Evolutionary conservation across 2,113 vertebrate species (phyloP).

Genomic region (Leptodactylus fuscus): DNA sequence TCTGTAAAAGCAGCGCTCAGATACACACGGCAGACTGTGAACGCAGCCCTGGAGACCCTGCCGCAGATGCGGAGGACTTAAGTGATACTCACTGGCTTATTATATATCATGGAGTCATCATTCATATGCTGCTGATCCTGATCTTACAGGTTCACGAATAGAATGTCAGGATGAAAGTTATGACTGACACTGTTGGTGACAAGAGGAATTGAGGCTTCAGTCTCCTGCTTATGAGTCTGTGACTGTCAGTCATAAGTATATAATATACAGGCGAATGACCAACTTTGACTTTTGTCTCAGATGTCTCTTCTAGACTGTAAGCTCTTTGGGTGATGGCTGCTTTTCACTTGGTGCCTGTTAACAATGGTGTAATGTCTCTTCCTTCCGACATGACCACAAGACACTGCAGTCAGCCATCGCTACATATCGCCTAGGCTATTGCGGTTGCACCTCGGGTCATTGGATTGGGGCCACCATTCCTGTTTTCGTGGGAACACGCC

Average conservation of each 20-base stretch:
- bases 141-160: background rate
- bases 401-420: background rate
- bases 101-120: too few species aligned
- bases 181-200: background rate
- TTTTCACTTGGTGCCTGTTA: too few species aligned
- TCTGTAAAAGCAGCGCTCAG: background rate
- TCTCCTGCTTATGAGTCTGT: too few species aligned
- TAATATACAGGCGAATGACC: background rate
- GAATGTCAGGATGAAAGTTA: background rate
- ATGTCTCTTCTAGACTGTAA: background rate
- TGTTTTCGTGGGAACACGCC: background rate
- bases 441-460: background rate
- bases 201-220: background rate
- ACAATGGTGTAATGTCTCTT: too few species aligned
- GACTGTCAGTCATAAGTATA: too few species aligned
- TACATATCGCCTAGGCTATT: background rate
- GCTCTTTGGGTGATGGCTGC: background rate
- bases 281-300: too few species aligned
- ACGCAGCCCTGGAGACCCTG: too few species aligned
- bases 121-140: too few species aligned
- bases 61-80: too few species aligned
- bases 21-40: background rate
- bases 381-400: background rate
- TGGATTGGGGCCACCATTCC: background rate
- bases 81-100: too few species aligned